Conservation (phyloP, 2,113 vertebrate species). For the Anoplopoma fimbria region DNA sequence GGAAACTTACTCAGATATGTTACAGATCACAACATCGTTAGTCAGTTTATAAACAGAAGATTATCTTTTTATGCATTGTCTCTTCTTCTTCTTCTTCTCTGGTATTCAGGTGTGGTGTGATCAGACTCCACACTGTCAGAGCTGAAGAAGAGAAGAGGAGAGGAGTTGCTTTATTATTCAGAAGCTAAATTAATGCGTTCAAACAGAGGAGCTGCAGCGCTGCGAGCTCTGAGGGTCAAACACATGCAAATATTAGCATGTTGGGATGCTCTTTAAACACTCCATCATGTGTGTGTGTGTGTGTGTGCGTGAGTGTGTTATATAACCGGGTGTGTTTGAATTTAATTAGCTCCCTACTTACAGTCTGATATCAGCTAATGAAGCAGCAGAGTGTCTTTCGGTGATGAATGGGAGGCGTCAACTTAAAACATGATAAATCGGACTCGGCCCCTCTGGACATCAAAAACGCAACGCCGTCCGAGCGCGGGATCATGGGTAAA, state of each 20-base stretch:
- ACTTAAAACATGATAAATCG: slow-evolving; percentile 75
- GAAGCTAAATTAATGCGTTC: slow-evolving; percentile 56
- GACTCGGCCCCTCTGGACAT: slow-evolving; percentile 64
- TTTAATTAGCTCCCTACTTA: slow-evolving; percentile 71
- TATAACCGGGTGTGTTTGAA: slow-evolving; percentile 45
- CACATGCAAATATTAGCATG: slow-evolving; percentile 73
- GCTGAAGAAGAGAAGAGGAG: neutral
- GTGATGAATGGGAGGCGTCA: slow-evolving; percentile 74
- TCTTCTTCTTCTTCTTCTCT: slow-evolving; percentile 3
- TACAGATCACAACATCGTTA: neutral
- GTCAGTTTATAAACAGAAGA: too few species aligned
- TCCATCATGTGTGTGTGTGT: neutral
- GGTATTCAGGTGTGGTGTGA: neutral
- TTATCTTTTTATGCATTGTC: too few species aligned
- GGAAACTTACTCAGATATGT: neutral
- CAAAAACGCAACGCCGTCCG: slow-evolving; percentile 40
- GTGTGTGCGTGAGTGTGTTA: slow-evolving; percentile 5
- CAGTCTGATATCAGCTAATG: slow-evolving; percentile 62
- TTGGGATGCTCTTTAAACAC: slow-evolving; percentile 58
- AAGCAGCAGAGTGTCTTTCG: slow-evolving; percentile 62
- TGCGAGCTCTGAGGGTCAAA: slow-evolving; percentile 57
- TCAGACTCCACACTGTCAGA: neutral
- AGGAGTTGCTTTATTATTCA: slow-evolving; percentile 56
- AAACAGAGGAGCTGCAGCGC: slow-evolving; percentile 47
- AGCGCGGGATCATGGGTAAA: slow-evolving; percentile 65